These are phyloP conservation scores for Gandaritis pyraliata DNA, from an alignment of 2,888 invertebrate species.

Conservation along the genomic window DNA sequence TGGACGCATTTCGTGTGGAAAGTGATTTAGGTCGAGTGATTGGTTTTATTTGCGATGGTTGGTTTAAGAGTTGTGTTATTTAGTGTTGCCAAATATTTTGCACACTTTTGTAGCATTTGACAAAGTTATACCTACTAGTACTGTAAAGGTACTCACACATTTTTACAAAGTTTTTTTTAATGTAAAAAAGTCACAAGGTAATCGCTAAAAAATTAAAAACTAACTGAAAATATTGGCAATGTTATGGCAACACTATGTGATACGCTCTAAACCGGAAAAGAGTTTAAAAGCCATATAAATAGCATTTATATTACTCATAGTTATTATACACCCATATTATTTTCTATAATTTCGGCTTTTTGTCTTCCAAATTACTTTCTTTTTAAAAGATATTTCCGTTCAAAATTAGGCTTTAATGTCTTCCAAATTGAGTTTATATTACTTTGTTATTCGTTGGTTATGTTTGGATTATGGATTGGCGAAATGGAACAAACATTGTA, in stretches of 20 bases:
- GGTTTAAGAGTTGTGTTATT: conserved; percentile 16
- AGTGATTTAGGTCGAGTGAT: conserved; percentile 33
- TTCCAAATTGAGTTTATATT: conserved; percentile 50
- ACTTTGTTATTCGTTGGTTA: conserved; percentile 41
- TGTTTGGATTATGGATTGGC: conserved; percentile 41
- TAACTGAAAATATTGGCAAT: background rate
- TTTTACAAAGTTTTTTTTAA: too few species aligned
- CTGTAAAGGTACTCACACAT: too few species aligned
- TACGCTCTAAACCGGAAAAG: conserved; percentile 21
- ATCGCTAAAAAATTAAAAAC: too few species aligned
- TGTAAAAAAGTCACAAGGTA: too few species aligned
- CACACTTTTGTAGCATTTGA: background rate
- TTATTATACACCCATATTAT: conserved; percentile 33
- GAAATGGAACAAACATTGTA: conserved; percentile 68
- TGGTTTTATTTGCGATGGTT: conserved; percentile 35
- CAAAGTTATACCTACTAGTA: too few species aligned
- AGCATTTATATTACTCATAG: conserved; percentile 44
- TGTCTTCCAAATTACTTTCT: conserved; percentile 63
- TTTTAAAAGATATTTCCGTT: conserved; percentile 27
- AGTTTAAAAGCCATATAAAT: conserved; percentile 39
- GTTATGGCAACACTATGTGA: conserved; percentile 2
- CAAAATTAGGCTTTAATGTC: conserved; percentile 47
- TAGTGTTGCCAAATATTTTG: conserved; percentile 7
- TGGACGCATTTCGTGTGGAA: conserved; percentile 37
- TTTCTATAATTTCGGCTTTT: conserved; percentile 47